A percentile compares a stretch with the other conserved stretches of the same genome.
Evolutionary conservation across 2,797 vertebrate species (phyloP).

Genomic region (Silurus lanzhouensis): DNA sequence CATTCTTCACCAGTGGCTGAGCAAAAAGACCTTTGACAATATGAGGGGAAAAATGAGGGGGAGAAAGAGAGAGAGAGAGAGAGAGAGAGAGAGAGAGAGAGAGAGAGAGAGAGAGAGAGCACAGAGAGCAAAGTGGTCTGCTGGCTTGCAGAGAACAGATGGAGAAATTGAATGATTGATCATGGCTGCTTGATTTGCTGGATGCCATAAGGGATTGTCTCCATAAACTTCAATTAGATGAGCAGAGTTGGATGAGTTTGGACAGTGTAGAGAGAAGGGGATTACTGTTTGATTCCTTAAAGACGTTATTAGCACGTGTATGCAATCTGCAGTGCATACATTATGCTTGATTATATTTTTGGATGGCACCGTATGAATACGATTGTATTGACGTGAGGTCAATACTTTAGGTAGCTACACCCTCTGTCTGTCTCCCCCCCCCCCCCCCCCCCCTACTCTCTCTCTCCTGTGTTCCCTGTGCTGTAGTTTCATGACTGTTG

Average conservation of each 20-base stretch:
- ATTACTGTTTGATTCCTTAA: conserved; percentile 62
- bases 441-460: too few relatives aligned
- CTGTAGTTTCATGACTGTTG: conserved; percentile 68
- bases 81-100: not conserved
- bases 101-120: not conserved
- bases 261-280: conserved; percentile 48
- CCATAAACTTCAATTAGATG: conserved; percentile 61
- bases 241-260: conserved; percentile 61
- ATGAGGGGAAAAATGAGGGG: not conserved
- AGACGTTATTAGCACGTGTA: not conserved
- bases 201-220: conserved; percentile 64
- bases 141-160: conserved; percentile 68
- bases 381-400: not conserved
- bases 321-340: not conserved
- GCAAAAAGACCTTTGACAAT: conserved; percentile 54
- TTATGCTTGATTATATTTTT: not conserved
- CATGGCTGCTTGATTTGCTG: conserved; percentile 73
- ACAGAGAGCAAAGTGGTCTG: conserved; percentile 25
- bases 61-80: not conserved
- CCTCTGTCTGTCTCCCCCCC: conserved; percentile 57
- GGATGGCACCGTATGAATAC: not conserved
- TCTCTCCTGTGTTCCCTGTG: not conserved
- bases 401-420: not conserved
- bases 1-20: conserved; percentile 50
- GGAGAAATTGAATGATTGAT: conserved; percentile 73